Evolutionary conservation across 2,113 vertebrate genomes (phyloP), one percentile per base, ranked within the genome.

Genomic region (Protomyctophum bolini): DNA sequence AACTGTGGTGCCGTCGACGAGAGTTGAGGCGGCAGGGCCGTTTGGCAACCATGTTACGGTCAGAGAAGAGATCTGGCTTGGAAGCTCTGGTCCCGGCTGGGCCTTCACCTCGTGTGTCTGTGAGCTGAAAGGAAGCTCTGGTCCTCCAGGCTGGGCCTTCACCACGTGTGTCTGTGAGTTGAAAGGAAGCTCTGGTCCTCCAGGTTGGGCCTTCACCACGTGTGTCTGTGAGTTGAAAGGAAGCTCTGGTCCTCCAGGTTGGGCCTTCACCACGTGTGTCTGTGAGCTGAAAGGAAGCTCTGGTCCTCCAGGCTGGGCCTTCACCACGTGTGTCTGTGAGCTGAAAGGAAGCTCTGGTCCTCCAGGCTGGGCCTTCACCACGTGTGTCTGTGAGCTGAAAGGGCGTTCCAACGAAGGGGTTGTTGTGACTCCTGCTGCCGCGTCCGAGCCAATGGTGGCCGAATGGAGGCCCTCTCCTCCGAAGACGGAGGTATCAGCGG

Each of bases 321-420:
- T 72, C 11, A 72, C 54, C 47, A n/a, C n/a, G n/a, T 81, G 83
- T 10, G 74, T 83, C 52, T 83, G 86, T 47, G 80, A 83, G n/a
- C n/a, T n/a, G n/a, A n/a, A n/a, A n/a, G 47, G 61, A 0, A 15
- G 55, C 2, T 10, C 4, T 1, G 57, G 55, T 29, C 68, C 60
- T 6, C n/a, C n/a, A n/a, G 72, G 8, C 46, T 59, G 77, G 8
- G 57, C 51, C 68, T 73, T 72, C 11, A 72, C 54, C 47, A n/a
- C n/a, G n/a, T 81, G 83, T 10, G 74, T 83, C 52, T 83, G 86
- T 47, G 80, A 83, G 58, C 73, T 86, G 52, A 86, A 79, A 0
- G 81, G 68, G 12, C 6, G 59, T 5, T 79, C 72, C 8, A 15
- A 4, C 46, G 82, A 63, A 10, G 82, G 82, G 6, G 80, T 79